Evolutionary conservation across 2,888 invertebrate species (phyloP).

Genomic region (Drosophila tripunctata): DNA sequence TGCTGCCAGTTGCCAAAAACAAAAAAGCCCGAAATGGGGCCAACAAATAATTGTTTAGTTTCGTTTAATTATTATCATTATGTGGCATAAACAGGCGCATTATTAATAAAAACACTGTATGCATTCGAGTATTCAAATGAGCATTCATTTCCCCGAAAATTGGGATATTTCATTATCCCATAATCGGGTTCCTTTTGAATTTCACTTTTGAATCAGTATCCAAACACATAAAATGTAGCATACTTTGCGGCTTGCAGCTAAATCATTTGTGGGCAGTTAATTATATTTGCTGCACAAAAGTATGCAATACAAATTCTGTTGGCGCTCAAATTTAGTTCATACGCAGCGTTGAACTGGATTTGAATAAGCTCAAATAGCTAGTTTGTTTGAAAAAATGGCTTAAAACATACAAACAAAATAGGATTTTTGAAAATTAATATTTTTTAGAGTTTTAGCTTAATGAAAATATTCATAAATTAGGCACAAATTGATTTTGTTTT

Average conservation of each 20-base stretch:
- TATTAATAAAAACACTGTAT: background rate
- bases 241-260: background rate
- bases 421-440: no score
- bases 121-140: background rate
- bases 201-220: background rate
- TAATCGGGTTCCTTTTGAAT: background rate
- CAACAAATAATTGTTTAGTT: conserved; percentile 26
- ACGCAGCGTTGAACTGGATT: no score
- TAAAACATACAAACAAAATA: no score
- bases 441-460: no score
- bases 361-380: no score
- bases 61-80: conserved; percentile 32
- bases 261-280: background rate
- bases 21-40: conserved; percentile 19
- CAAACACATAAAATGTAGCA: background rate
- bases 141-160: background rate
- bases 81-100: conserved; percentile 9
- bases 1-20: conserved; percentile 5
- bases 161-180: background rate
- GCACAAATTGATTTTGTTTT: no score
- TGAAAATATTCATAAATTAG: no score
- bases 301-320: background rate
- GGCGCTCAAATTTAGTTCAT: background rate
- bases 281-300: background rate
- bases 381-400: no score